These are phyloP conservation scores for Drosophila suboccidentalis DNA, from an alignment of 2,888 invertebrate genomes.

Conservation along the genomic window DNA sequence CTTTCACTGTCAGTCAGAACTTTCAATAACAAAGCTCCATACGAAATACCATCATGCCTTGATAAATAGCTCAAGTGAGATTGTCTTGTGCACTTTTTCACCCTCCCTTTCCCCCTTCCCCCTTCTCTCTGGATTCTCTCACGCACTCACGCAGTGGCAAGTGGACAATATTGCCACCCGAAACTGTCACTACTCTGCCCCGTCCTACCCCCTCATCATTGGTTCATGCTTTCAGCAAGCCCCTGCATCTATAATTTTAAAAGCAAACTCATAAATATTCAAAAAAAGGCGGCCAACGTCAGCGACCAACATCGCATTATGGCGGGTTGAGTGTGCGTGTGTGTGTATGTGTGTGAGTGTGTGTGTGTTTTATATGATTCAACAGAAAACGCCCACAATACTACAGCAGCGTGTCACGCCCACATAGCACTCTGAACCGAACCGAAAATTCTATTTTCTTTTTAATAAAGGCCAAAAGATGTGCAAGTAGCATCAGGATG, in stretches of 20 bases:
- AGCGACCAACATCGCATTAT: slow-evolving; percentile 72
- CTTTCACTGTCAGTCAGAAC: slow-evolving; percentile 26
- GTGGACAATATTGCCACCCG: slow-evolving; percentile 50
- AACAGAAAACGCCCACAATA: slow-evolving; percentile 48
- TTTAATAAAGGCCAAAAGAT: slow-evolving; percentile 72
- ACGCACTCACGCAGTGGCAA: slow-evolving; percentile 55
- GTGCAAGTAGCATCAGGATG: slow-evolving; percentile 25
- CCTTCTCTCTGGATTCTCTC: slow-evolving; percentile 4
- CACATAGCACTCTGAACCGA: slow-evolving; percentile 52
- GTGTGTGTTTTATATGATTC: slow-evolving; percentile 61
- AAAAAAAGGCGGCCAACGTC: slow-evolving; percentile 75
- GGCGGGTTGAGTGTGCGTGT: slow-evolving; percentile 28
- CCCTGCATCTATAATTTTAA: slow-evolving; percentile 81
- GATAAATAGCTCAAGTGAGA: slow-evolving; percentile 76
- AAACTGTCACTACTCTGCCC: neutral
- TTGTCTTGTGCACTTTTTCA: slow-evolving; percentile 52
- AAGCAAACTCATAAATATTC: slow-evolving; percentile 82
- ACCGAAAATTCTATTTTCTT: slow-evolving; percentile 79
- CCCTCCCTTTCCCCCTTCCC: neutral
- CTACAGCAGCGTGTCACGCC: slow-evolving; percentile 43
- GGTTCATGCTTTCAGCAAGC: slow-evolving; percentile 46
- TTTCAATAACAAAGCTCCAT: slow-evolving; percentile 57
- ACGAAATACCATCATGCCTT: slow-evolving; percentile 56
- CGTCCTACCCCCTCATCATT: slow-evolving; percentile 11
- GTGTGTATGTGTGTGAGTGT: slow-evolving; percentile 28